Evolutionary conservation across 2,888 invertebrate species (phyloP).

Genomic region (Eilema griseolum): DNA sequence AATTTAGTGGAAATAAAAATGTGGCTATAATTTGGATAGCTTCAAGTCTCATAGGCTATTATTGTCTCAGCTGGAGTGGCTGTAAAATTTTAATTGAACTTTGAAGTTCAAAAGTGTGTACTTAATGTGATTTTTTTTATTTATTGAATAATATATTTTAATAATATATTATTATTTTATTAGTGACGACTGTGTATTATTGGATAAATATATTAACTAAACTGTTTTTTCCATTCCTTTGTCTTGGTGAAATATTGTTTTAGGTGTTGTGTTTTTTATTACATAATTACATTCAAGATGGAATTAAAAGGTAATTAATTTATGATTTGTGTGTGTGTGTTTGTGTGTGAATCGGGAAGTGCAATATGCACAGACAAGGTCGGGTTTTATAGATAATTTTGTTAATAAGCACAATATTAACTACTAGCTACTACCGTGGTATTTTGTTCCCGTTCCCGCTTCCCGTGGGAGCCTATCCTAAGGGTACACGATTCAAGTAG

Average conservation of each 20-base stretch:
- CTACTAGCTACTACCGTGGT: background rate
- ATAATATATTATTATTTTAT: too few species aligned
- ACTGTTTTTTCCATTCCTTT: background rate
- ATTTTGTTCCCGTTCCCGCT: background rate
- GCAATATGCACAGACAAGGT: background rate
- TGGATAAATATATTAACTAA: background rate
- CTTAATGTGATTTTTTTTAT: too few species aligned
- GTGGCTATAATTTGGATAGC: background rate
- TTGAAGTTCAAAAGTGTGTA: too few species aligned
- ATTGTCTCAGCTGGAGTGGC: background rate
- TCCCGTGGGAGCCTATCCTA: too few species aligned
- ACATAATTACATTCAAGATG: slow-evolving; percentile 33
- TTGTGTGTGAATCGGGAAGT: background rate
- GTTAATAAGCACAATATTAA: background rate
- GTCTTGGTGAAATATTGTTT: background rate
- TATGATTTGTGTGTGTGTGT: background rate
- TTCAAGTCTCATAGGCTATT: background rate
- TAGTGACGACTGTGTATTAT: background rate
- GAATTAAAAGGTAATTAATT: slow-evolving; percentile 30
- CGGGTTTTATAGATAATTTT: background rate
- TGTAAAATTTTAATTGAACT: background rate
- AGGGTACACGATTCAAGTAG: too few species aligned
- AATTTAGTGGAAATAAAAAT: background rate
- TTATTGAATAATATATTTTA: too few species aligned
- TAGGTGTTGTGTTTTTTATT: slow-evolving; percentile 34